Conservation (phyloP, 2,888 invertebrate species). For the Teleiodes luculella region DNA sequence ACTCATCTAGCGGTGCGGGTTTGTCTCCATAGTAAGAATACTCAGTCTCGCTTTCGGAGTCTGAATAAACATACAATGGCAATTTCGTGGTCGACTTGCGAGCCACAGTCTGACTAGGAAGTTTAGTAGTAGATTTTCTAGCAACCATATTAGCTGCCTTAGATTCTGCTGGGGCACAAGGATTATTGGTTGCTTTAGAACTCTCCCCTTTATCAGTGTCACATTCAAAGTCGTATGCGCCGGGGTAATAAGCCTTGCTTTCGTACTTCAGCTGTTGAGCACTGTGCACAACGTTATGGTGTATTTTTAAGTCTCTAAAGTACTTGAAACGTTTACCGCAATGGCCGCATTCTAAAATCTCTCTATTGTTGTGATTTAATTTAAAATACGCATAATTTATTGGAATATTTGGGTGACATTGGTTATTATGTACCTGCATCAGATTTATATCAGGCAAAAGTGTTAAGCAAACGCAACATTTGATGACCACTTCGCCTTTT, state of each 20-base stretch:
- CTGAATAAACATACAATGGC: conserved; percentile 29
- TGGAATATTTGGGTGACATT: conserved; percentile 33
- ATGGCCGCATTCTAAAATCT: conserved; percentile 34
- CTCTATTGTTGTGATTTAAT: conserved; percentile 33
- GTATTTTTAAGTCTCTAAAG: conserved; percentile 39
- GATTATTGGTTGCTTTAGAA: background rate
- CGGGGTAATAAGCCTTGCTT: conserved; percentile 18
- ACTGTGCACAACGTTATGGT: conserved; percentile 39
- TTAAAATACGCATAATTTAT: conserved; percentile 49
- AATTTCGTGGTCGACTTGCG: conserved; percentile 75
- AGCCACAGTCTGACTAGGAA: conserved; percentile 45
- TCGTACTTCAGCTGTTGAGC: conserved; percentile 31
- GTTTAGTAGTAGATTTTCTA: conserved; percentile 54
- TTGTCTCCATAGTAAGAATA: conserved; percentile 73
- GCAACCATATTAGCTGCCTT: conserved; percentile 37
- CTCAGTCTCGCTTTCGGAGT: conserved; percentile 24
- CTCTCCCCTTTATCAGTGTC: background rate
- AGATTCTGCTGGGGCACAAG: background rate
- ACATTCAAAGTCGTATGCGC: background rate
- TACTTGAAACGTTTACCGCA: conserved; percentile 42
- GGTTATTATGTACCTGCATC: conserved; percentile 54
- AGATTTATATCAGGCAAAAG: conserved; percentile 43
- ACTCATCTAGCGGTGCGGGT: conserved; percentile 52
- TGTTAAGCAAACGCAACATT: conserved; percentile 63
- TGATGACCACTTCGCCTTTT: conserved; percentile 56